A percentile compares a stretch with the other conserved stretches of the same genome.
Conservation (phyloP, 2,888 invertebrate species). For the Osedax fenrisi region DNA sequence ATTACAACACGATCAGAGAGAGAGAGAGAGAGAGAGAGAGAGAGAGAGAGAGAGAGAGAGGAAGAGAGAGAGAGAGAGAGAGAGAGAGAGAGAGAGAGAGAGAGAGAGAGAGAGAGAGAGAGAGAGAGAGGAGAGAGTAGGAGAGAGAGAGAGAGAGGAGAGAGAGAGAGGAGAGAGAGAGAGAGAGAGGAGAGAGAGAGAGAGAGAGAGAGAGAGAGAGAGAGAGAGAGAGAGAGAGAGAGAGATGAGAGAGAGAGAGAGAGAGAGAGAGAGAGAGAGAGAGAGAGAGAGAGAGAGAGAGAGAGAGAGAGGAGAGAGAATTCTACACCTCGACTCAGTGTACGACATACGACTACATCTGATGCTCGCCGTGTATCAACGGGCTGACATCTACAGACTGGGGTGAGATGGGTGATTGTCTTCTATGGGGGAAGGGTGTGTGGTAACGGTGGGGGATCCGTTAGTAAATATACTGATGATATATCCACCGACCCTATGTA, state of each 20-base stretch:
- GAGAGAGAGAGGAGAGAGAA: not conserved
- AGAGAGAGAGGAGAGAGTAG: not conserved
- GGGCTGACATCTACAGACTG: too few species aligned
- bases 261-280: constrained; percentile 8
- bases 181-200: constrained; percentile 11
- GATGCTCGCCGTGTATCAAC: too few species aligned
- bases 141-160: not conserved
- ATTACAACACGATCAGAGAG: too few species aligned
- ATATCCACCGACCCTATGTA: too few species aligned
- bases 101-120: constrained; percentile 14
- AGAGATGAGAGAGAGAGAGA: constrained; percentile 3
- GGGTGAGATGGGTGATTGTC: too few species aligned
- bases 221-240: constrained; percentile 3
- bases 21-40: constrained; percentile 25
- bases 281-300: constrained; percentile 4
- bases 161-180: constrained; percentile 12
- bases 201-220: not conserved
- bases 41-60: constrained; percentile 21
- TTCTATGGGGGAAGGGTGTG: too few species aligned
- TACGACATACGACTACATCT: too few species aligned
- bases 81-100: constrained; percentile 22
- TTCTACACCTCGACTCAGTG: too few species aligned
- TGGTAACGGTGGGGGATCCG: too few species aligned
- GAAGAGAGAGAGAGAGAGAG: constrained; percentile 23
- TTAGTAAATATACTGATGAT: too few species aligned